Evolutionary conservation across 2,888 invertebrate genomes (phyloP).

Genomic region (Pantelozetes paolii): DNA sequence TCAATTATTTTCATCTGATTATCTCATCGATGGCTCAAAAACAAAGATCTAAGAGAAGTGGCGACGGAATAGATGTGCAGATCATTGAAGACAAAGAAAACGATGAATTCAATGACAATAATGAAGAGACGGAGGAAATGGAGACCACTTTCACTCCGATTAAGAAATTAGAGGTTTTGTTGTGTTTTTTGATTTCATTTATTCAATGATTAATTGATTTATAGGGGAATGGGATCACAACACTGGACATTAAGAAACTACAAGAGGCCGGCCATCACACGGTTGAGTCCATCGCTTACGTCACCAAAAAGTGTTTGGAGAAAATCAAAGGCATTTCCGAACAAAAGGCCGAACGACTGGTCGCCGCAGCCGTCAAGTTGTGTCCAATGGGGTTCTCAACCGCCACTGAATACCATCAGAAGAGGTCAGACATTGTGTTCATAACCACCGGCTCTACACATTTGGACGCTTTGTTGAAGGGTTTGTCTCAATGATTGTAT

Average conservation of each 20-base stretch:
- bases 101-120: not conserved
- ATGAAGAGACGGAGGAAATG: not conserved
- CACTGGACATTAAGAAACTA: conserved; percentile 84
- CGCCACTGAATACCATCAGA: conserved; percentile 91
- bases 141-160: conserved; percentile 36
- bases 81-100: not conserved
- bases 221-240: conserved; percentile 83
- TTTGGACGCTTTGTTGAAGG: conserved; percentile 82
- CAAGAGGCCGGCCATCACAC: conserved; percentile 91
- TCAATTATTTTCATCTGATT: not conserved
- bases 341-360: conserved; percentile 90
- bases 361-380: conserved; percentile 77
- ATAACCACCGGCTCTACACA: conserved; percentile 92
- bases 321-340: conserved; percentile 93
- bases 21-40: conserved; percentile 12
- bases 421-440: conserved; percentile 89
- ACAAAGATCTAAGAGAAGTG: not conserved
- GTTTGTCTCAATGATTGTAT: conserved; percentile 46
- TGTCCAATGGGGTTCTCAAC: conserved; percentile 98
- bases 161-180: conserved; percentile 37
- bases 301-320: conserved; percentile 83
- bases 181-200: not conserved
- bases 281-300: conserved; percentile 89
- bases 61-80: not conserved
- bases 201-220: conserved; percentile 43